Evolutionary conservation across 1,140 invertebrate genomes (phyloP).

Genomic region (Matsumurasca onukii): DNA sequence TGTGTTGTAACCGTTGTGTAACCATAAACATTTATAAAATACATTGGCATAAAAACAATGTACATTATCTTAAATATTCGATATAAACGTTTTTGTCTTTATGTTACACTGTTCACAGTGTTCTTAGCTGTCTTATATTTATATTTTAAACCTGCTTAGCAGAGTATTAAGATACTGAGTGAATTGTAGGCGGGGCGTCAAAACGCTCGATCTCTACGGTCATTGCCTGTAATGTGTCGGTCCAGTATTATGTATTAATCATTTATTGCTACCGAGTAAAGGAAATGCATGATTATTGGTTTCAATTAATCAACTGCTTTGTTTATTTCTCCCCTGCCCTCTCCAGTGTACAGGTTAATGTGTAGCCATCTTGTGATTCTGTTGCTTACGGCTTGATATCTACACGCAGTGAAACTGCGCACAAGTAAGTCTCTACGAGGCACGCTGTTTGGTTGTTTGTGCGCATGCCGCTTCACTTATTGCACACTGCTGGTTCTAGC

Average conservation of each 20-base stretch:
- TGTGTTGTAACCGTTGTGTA: slow-evolving; percentile 37
- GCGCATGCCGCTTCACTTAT: slow-evolving; percentile 30
- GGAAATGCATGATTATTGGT: slow-evolving; percentile 41
- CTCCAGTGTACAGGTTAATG: slow-evolving; percentile 35
- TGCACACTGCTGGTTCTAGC: slow-evolving; percentile 29
- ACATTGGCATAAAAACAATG: slow-evolving; percentile 11
- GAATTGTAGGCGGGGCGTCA: slow-evolving; percentile 28
- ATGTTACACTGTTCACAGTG: slow-evolving; percentile 30
- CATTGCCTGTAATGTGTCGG: slow-evolving; percentile 39
- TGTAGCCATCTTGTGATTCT: slow-evolving; percentile 36
- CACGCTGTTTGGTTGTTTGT: slow-evolving; percentile 33
- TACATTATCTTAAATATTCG: slow-evolving; percentile 18
- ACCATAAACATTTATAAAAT: slow-evolving; percentile 16
- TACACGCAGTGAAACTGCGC: slow-evolving; percentile 31
- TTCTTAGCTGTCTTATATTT: slow-evolving; percentile 31
- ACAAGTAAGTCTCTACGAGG: slow-evolving; percentile 34
- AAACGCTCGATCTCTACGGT: slow-evolving; percentile 30
- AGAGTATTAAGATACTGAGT: slow-evolving; percentile 18
- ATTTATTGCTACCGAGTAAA: slow-evolving; percentile 41
- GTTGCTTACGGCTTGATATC: slow-evolving; percentile 36
- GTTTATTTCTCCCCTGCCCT: slow-evolving; percentile 36
- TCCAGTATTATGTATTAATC: slow-evolving; percentile 43
- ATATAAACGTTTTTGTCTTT: slow-evolving; percentile 25
- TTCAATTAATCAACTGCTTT: slow-evolving; percentile 42
- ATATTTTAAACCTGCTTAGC: slow-evolving; percentile 33